phyloP scores from a whole-genome alignment of 2,113 vertebrate species.

The Eupsittula cactorum region DNA sequence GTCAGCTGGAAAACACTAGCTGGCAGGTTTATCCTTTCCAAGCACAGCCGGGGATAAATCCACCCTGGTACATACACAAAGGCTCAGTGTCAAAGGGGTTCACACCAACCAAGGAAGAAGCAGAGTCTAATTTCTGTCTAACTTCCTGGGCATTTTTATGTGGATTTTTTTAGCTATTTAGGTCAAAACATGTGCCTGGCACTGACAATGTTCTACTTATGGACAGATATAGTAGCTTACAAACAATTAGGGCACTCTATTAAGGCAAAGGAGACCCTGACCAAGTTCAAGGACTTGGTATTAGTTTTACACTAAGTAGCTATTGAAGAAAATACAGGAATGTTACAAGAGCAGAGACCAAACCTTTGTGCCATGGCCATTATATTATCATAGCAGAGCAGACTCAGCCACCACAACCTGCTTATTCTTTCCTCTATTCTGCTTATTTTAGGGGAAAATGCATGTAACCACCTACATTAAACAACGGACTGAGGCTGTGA shows the following conservation, averaged over 20 bases:
- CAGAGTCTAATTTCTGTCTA: not conserved
- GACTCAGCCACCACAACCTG: not conserved
- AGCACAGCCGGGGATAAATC: accelerated
- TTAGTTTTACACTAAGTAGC: not conserved
- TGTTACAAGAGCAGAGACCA: not conserved
- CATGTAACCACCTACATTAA: not conserved
- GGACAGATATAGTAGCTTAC: not conserved
- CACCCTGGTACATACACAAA: not conserved
- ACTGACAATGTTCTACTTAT: not conserved
- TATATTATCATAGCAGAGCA: not conserved
- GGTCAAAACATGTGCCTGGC: not conserved
- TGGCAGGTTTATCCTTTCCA: not conserved
- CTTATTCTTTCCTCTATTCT: not conserved
- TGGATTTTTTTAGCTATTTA: not conserved
- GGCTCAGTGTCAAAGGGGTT: not conserved
- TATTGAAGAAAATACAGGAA: not conserved
- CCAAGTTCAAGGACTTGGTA: not conserved
- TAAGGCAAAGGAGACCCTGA: not conserved
- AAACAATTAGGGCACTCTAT: not conserved
- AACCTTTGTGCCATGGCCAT: not conserved
- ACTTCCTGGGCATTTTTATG: not conserved
- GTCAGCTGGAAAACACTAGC: not conserved
- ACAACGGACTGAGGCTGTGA: not conserved
- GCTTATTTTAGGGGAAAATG: not conserved
- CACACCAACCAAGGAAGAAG: not conserved